These are phyloP conservation scores for Tipula unca DNA, from an alignment of 2,888 invertebrate genomes.

Conservation along the genomic window DNA sequence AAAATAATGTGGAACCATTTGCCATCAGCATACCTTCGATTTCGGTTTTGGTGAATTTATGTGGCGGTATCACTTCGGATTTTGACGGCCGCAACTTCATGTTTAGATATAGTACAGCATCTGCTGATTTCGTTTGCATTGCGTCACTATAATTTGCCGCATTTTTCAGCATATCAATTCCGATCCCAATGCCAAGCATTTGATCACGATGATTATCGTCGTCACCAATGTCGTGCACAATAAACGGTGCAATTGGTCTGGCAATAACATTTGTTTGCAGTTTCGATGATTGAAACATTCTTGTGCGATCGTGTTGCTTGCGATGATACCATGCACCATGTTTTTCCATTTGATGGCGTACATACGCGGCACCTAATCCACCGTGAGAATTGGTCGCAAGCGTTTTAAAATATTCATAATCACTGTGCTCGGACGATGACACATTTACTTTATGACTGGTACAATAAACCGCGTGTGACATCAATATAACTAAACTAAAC, in stretches of 20 bases:
- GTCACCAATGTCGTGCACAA: neutral
- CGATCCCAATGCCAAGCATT: neutral
- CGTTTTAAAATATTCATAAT: neutral
- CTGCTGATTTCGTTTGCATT: neutral
- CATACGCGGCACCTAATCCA: neutral
- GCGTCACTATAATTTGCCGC: neutral
- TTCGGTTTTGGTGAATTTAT: neutral
- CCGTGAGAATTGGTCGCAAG: neutral
- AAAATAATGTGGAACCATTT: neutral
- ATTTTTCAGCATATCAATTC: neutral
- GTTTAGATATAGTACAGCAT: neutral
- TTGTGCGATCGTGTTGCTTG: neutral
- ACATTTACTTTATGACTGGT: neutral
- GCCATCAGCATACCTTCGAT: neutral
- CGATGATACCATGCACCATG: neutral
- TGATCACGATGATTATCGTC: neutral
- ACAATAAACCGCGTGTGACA: neutral
- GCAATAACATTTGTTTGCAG: neutral
- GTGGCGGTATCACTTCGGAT: neutral
- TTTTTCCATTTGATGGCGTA: neutral
- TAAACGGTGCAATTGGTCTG: neutral
- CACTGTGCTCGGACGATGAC: neutral
- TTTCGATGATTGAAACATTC: neutral
- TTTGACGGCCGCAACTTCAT: neutral
- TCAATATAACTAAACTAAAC: neutral